Conservation (phyloP, 2,797 vertebrate genomes). For the Champsocephalus gunnari region DNA sequence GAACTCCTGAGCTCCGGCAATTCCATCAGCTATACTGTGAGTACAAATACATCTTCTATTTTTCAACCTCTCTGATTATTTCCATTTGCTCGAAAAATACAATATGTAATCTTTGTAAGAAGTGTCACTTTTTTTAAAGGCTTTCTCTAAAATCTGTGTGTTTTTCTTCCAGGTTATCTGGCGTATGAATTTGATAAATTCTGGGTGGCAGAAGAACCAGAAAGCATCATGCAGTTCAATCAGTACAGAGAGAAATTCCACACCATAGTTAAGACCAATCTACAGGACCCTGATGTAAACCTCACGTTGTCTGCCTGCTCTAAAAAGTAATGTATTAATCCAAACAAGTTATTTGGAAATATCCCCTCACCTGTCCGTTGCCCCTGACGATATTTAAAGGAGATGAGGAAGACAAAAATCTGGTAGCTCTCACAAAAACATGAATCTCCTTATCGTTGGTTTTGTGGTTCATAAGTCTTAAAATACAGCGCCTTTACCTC, state of each 20-base stretch:
- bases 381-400: slow-evolving; percentile 3
- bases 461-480: slow-evolving; percentile 29
- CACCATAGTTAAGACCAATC: slow-evolving; percentile 87
- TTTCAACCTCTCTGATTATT: background rate
- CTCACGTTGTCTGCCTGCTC: slow-evolving; percentile 77
- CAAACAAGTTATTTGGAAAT: background rate
- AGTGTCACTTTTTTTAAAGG: background rate
- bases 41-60: slow-evolving; percentile 61
- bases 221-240: slow-evolving; percentile 99
- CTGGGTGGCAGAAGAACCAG: slow-evolving; percentile 96
- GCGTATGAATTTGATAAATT: slow-evolving; percentile 97
- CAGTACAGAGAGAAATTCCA: slow-evolving; percentile 97
- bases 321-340: slow-evolving; percentile 51
- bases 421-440: slow-evolving; percentile 1
- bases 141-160: slow-evolving; percentile 3
- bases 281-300: slow-evolving; percentile 84
- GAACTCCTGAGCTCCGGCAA: slow-evolving; percentile 87
- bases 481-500: slow-evolving; percentile 63
- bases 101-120: background rate
- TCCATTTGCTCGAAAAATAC: background rate
- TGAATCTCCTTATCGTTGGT: slow-evolving; percentile 12
- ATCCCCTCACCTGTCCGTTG: slow-evolving; percentile 1
- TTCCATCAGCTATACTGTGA: slow-evolving; percentile 98
- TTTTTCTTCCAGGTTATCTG: slow-evolving; percentile 89
- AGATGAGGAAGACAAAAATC: slow-evolving; percentile 2